These are phyloP conservation scores for Glaucopsyche alexis DNA, from an alignment of 2,888 invertebrate genomes.

Conservation along the genomic window DNA sequence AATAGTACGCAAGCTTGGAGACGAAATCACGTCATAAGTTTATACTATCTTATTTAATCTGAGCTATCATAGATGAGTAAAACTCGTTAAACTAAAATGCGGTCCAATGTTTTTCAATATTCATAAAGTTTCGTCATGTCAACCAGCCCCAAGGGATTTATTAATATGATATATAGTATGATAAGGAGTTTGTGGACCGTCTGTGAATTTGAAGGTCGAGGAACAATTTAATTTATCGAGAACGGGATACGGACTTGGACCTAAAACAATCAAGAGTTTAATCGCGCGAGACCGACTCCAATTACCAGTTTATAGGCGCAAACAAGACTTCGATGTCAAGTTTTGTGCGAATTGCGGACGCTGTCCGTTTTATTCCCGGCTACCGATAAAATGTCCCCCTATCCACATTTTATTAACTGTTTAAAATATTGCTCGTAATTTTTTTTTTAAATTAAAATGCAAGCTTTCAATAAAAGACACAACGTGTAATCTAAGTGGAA, in stretches of 20 bases:
- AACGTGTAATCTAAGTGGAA: not conserved
- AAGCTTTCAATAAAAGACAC: not conserved
- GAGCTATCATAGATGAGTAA: not conserved
- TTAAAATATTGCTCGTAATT: not conserved
- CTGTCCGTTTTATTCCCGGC: not conserved
- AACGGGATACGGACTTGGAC: conserved; percentile 17
- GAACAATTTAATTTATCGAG: conserved; percentile 5
- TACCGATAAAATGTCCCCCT: not conserved
- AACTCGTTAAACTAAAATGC: not conserved
- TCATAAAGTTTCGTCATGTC: not conserved
- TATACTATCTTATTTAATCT: not conserved
- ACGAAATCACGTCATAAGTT: not conserved
- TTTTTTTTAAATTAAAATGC: not conserved
- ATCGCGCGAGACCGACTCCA: conserved; percentile 8
- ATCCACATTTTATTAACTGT: not conserved
- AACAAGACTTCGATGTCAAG: conserved; percentile 6
- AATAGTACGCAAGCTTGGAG: not conserved
- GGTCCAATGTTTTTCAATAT: not conserved
- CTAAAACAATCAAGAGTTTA: conserved; percentile 29
- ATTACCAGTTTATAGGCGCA: conserved; percentile 24
- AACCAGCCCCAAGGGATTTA: not conserved
- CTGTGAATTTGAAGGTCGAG: conserved; percentile 16
- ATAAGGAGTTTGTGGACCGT: not conserved
- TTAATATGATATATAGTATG: not conserved
- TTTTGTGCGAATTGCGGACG: conserved; percentile 4